phyloP scores from a whole-genome alignment of 2,113 vertebrate species.

The Tamias sibiricus region DNA sequence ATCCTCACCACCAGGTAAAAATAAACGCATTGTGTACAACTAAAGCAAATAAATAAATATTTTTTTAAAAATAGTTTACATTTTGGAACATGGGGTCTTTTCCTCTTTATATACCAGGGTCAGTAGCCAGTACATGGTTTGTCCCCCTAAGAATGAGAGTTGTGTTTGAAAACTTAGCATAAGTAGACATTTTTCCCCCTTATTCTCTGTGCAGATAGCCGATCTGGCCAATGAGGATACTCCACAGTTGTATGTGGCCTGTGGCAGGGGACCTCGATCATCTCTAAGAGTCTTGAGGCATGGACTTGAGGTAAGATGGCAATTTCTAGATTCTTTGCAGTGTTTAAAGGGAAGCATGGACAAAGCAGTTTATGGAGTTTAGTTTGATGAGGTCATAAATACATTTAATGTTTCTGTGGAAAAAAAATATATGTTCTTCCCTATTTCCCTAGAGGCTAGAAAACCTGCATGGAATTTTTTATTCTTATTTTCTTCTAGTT shows the following conservation, averaged over 20 bases:
- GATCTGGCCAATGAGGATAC: constrained; percentile 99
- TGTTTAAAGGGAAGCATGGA: not conserved
- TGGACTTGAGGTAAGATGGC: constrained; percentile 94
- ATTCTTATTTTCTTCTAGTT: not conserved
- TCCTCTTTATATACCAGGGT: not conserved
- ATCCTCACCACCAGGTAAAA: no score
- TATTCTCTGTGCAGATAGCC: constrained; percentile 90
- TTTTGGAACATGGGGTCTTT: not conserved
- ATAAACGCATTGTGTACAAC: no score
- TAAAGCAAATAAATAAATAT: no score
- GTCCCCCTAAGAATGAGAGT: not conserved
- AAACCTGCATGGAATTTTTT: not conserved
- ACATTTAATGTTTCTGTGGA: not conserved
- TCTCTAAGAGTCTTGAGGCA: constrained; percentile 97
- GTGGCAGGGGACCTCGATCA: constrained; percentile 95
- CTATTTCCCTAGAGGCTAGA: not conserved
- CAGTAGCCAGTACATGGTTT: not conserved
- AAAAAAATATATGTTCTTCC: not conserved
- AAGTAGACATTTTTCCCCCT: not conserved
- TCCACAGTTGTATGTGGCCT: constrained; percentile 96
- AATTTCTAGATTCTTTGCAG: not conserved
- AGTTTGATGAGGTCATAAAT: not conserved
- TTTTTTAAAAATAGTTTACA: not conserved
- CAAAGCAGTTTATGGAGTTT: not conserved
- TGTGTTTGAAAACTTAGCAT: not conserved